phyloP scores from a whole-genome alignment of 2,888 invertebrate genomes.

The Nebria salina region DNA sequence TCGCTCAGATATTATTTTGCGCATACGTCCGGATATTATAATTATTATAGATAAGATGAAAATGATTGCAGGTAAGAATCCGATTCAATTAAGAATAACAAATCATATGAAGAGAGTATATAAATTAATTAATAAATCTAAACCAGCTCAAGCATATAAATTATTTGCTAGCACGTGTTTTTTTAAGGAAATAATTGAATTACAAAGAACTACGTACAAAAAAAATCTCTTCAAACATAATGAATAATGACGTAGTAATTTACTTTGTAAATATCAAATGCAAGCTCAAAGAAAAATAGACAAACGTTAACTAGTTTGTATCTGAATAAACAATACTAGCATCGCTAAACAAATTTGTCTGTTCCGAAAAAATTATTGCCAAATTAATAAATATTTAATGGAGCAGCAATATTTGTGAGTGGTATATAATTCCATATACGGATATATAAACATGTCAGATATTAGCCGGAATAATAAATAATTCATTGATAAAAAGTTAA shows the following conservation, averaged over 20 bases:
- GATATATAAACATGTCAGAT: background rate
- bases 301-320: background rate
- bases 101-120: no score
- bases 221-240: no score
- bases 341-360: background rate
- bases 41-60: no score
- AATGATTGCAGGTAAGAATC: no score
- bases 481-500: background rate
- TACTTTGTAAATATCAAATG: background rate
- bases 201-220: no score
- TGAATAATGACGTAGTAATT: background rate
- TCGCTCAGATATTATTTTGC: conserved; percentile 35
- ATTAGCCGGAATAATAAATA: background rate
- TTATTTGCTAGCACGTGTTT: no score
- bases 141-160: no score
- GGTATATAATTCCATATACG: background rate
- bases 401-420: background rate
- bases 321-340: background rate
- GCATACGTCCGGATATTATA: background rate
- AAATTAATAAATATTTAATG: background rate
- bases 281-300: background rate
- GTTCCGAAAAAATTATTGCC: background rate
- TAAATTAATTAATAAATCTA: no score
- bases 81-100: no score
- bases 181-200: no score